Base-by-base conservation (phyloP, 2,888 invertebrate species). In the Agriopis aurantiaria region DNA sequence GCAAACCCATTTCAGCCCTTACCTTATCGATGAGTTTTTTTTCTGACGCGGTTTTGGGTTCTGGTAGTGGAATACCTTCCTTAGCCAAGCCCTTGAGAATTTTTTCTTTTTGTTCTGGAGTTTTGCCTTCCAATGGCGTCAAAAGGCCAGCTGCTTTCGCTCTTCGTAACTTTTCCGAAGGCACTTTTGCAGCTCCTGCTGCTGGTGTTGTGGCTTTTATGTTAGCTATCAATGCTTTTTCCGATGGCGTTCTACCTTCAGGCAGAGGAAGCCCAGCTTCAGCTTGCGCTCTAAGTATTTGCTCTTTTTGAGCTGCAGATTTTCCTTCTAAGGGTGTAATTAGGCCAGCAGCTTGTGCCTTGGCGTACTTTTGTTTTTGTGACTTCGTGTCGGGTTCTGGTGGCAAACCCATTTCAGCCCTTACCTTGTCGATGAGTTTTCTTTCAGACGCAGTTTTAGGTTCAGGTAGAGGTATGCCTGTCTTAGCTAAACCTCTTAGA, bases 231-330 rank as follows among this genome's bases (percentile, higher is more conserved):
- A 82, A 60, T 17, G 72, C 73, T 40, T 71, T 78, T 65, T 86
- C 85, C 0, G 85, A 82, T 3, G 78, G 40, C 1, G 79, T 77
- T 72, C 80, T 70, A 0, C 72, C 79, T 63, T 81, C 78, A 4
- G 84, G 83, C 7, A 85, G 62, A 0, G 83, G 80, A 8, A 85
- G 61, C 0, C 84, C 84, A 9, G 41, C 23, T 58, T 68, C 73
- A 0, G 74, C 81, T 9, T 82, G 67, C 2, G 68, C 78, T 57
- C 9, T 81, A 5, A 83, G 33, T 14, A 81, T 78, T 40, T 78
- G 77, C 59, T 83, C 80, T 70, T 81, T 80, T 67, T 82, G 74
- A 14, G 66, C 69, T 4, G 74, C 69, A 5, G 79, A 62, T 72
- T 83, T 80, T 0, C 79, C 80, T 71, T 71, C 71, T 33, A 80